These are phyloP conservation scores for Chinchilla lanigera DNA, from an alignment of 2,113 vertebrate genomes.

Conservation along the genomic window DNA sequence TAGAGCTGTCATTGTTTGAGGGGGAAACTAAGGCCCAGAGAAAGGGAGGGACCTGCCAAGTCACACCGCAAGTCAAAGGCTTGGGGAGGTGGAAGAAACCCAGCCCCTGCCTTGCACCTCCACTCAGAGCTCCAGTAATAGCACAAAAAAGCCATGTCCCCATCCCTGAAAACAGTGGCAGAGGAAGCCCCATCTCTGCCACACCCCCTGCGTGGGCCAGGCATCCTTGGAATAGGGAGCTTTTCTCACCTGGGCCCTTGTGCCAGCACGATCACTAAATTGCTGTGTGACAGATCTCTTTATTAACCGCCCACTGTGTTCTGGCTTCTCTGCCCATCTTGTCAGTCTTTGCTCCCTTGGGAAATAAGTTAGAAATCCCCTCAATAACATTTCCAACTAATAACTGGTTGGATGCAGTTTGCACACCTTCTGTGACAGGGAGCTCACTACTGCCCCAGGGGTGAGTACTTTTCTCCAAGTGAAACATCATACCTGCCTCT, in stretches of 20 bases:
- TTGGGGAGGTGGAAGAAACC: not conserved
- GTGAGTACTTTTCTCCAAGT: not conserved
- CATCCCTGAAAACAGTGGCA: not conserved
- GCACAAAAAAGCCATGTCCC: not conserved
- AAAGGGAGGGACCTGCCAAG: not conserved
- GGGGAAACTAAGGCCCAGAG: conserved; percentile 17
- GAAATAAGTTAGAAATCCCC: not conserved
- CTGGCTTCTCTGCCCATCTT: not conserved
- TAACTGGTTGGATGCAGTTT: not conserved
- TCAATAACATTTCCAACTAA: not conserved
- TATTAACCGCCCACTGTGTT: not conserved
- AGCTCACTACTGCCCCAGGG: not conserved
- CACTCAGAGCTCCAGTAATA: not conserved
- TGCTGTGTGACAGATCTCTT: not conserved
- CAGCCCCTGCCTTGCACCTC: not conserved
- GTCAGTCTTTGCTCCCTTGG: not conserved
- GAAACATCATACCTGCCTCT: not conserved
- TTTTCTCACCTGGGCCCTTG: too few species aligned
- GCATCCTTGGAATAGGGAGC: not conserved
- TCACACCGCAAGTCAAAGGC: not conserved
- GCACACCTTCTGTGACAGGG: not conserved
- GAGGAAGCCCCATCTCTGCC: not conserved
- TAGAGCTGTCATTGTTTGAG: not conserved
- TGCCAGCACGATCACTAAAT: not conserved
- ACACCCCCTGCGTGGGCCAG: not conserved